Percentiles rank a stretch among this genome's conserved stretches.
phyloP scores from a whole-genome alignment of 2,113 vertebrate genomes.

The Oophaga pumilio region DNA sequence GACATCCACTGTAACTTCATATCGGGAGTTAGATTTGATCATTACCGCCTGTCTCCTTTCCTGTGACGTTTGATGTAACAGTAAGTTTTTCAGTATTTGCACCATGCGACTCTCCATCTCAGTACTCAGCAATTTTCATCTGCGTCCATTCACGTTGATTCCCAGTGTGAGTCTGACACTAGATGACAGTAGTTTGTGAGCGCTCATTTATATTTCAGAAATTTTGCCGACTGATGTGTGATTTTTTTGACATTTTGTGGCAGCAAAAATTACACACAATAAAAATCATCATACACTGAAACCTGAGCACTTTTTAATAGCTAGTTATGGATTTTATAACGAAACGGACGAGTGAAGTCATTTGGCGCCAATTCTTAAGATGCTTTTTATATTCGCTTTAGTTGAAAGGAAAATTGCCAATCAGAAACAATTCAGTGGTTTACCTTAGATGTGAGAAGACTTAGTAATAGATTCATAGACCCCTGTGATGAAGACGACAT shows the following conservation, averaged over 20 bases:
- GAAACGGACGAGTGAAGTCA: background rate
- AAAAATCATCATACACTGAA: constrained; percentile 23
- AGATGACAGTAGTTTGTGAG: constrained; percentile 24
- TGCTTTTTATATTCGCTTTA: background rate
- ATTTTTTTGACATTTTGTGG: constrained; percentile 36
- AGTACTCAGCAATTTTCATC: constrained; percentile 43
- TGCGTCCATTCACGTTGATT: constrained; percentile 28
- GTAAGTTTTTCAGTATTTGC: background rate
- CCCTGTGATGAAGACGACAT: background rate
- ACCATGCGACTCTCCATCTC: background rate
- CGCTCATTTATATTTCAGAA: constrained; percentile 12
- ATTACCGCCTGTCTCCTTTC: background rate
- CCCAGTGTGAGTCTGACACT: constrained; percentile 17
- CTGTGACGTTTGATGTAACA: background rate
- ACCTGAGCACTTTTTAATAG: background rate
- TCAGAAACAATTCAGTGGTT: background rate
- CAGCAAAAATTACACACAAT: constrained; percentile 16
- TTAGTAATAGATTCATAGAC: background rate
- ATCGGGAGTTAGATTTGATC: background rate
- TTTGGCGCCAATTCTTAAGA: background rate
- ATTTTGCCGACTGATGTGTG: background rate
- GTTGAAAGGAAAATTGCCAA: background rate
- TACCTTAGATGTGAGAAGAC: background rate
- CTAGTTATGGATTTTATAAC: background rate
- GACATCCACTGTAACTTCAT: background rate